Evolutionary conservation across 2,888 invertebrate genomes (phyloP).

Genomic region (Lapara coniferarum): DNA sequence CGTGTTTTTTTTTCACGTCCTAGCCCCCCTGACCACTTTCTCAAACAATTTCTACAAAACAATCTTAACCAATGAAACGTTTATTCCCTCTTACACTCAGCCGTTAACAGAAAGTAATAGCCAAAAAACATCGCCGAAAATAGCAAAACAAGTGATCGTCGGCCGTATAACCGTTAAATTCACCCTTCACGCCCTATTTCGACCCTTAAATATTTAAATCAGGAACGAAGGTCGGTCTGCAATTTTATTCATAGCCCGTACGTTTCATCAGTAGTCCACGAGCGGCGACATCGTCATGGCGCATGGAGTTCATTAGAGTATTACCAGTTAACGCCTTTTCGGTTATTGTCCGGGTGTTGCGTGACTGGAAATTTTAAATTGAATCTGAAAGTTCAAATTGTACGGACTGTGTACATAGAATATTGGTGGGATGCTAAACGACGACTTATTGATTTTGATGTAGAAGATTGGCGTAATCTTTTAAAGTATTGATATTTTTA

Average conservation of each 20-base stretch:
- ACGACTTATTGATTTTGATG: too few species aligned
- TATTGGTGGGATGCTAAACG: background rate
- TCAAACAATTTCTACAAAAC: background rate
- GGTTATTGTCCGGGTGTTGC: conserved; percentile 32
- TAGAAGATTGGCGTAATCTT: too few species aligned
- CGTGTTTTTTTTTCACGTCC: too few species aligned
- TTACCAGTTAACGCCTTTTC: conserved; percentile 38
- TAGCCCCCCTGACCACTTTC: too few species aligned
- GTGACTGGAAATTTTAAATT: conserved; percentile 31
- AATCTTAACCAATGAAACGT: background rate
- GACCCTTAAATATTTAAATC: conserved; percentile 50
- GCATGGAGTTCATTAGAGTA: conserved; percentile 43
- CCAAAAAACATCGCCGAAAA: conserved; percentile 11
- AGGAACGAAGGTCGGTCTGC: conserved; percentile 42
- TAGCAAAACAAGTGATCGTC: conserved; percentile 20
- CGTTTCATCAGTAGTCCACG: conserved; percentile 9
- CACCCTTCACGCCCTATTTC: conserved; percentile 31
- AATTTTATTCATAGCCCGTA: conserved; percentile 63
- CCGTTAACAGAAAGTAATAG: background rate
- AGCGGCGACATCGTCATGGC: conserved; percentile 8
- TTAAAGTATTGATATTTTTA: too few species aligned
- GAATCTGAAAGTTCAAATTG: background rate
- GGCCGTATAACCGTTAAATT: conserved; percentile 22
- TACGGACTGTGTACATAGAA: background rate
- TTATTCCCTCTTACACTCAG: background rate